These are phyloP conservation scores for Triops cancriformis DNA, from an alignment of 1,140 invertebrate genomes.

Conservation along the genomic window DNA sequence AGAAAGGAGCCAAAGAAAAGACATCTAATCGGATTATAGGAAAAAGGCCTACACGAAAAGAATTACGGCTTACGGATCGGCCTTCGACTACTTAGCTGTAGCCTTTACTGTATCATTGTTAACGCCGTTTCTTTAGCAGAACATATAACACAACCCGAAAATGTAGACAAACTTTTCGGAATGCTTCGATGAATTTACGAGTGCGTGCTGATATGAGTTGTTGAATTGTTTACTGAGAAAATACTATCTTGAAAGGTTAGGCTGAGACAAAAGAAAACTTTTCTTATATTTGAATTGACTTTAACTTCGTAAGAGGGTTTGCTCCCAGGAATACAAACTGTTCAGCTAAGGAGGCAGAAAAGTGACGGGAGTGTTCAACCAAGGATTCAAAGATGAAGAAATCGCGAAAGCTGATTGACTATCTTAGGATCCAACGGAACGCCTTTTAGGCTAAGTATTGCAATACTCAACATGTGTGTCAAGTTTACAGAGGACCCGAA, in stretches of 20 bases:
- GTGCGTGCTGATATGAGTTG: too few species aligned
- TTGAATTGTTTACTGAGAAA: too few species aligned
- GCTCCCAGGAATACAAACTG: neutral
- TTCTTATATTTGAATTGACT: too few species aligned
- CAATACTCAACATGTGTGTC: neutral
- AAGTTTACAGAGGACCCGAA: neutral
- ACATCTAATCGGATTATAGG: neutral
- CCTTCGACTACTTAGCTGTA: neutral
- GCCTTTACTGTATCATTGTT: neutral
- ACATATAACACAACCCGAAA: too few species aligned
- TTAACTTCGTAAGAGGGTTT: too few species aligned
- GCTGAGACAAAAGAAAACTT: too few species aligned
- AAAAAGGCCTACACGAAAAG: neutral
- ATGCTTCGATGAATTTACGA: too few species aligned
- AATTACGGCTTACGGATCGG: neutral
- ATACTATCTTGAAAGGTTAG: too few species aligned
- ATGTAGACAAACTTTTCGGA: too few species aligned
- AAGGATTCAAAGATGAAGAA: neutral
- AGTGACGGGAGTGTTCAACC: neutral
- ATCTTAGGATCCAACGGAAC: neutral
- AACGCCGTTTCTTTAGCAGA: too few species aligned
- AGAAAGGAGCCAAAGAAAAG: neutral
- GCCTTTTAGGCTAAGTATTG: neutral
- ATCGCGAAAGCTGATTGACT: neutral
- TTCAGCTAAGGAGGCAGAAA: neutral